phyloP scores from a whole-genome alignment of 1,140 invertebrate genomes.

The Drosophila nebulosa region DNA sequence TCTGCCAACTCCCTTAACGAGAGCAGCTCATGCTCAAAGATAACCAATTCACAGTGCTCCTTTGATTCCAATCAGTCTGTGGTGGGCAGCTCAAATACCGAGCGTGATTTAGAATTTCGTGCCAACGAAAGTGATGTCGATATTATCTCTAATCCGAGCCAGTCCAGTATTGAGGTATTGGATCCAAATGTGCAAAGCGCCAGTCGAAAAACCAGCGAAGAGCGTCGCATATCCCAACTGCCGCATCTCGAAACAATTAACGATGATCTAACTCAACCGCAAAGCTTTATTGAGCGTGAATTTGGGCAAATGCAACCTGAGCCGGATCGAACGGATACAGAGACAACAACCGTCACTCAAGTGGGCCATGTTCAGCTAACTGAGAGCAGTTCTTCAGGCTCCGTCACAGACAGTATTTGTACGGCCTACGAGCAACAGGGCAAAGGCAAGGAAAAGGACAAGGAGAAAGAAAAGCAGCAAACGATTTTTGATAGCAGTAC shows the following conservation, averaged over 20 bases:
- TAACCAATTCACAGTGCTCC: constrained; percentile 74
- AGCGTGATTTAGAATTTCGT: constrained; percentile 71
- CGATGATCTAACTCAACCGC: constrained; percentile 44
- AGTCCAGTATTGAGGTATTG: constrained; percentile 85
- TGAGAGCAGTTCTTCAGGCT: constrained; percentile 85
- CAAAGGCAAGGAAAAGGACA: constrained; percentile 24
- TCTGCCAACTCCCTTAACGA: constrained; percentile 81
- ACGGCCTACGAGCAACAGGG: constrained; percentile 83
- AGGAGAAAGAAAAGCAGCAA: constrained; percentile 13
- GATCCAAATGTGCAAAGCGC: constrained; percentile 81
- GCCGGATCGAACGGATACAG: neutral
- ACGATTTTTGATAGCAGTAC: constrained; percentile 12
- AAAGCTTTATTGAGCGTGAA: constrained; percentile 63
- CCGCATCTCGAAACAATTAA: constrained; percentile 47
- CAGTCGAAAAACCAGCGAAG: constrained; percentile 72
- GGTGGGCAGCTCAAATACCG: constrained; percentile 78
- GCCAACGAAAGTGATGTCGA: constrained; percentile 84
- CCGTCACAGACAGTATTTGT: constrained; percentile 84
- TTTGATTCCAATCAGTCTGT: constrained; percentile 80
- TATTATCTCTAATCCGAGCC: constrained; percentile 85
- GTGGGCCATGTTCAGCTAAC: constrained; percentile 80
- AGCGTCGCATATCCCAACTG: constrained; percentile 56
- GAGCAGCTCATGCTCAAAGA: constrained; percentile 78
- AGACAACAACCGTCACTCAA: neutral
- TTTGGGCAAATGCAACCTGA: constrained; percentile 21